phyloP scores from a whole-genome alignment of 30 jellyfish, hydroid and myxozoan species.

The Catostylus mosaicus region DNA sequence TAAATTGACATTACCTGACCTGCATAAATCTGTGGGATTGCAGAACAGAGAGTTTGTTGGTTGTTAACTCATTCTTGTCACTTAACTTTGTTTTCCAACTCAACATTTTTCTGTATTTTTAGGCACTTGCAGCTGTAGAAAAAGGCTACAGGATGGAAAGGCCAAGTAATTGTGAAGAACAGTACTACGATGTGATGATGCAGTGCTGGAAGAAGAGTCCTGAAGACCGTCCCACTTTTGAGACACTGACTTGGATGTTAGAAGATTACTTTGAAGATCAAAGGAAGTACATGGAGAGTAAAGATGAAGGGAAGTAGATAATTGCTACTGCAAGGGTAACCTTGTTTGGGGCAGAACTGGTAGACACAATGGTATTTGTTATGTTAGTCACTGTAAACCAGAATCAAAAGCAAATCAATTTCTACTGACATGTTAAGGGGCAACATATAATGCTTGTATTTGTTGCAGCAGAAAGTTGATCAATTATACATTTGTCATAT shows the following conservation, averaged over 20 bases:
- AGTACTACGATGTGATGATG: conserved; percentile 80
- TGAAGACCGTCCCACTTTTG: conserved; percentile 98
- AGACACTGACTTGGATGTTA: conserved; percentile 94
- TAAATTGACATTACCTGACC: too few relatives aligned
- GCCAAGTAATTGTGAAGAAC: conserved; percentile 78
- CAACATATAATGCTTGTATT: too few relatives aligned
- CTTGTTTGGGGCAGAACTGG: background rate
- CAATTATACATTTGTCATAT: too few relatives aligned
- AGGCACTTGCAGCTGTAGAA: conserved; percentile 94
- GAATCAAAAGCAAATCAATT: too few relatives aligned
- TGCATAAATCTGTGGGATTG: too few relatives aligned
- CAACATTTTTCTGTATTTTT: background rate
- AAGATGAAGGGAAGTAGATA: background rate
- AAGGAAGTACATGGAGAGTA: conserved; percentile 53
- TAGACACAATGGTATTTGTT: background rate
- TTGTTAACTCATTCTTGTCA: too few relatives aligned
- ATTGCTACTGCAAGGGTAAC: background rate
- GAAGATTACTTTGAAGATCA: conserved; percentile 96
- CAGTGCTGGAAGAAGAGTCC: conserved; percentile 92
- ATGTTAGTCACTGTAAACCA: background rate
- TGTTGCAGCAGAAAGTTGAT: too few relatives aligned
- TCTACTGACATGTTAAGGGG: too few relatives aligned
- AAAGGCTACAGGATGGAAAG: conserved; percentile 91
- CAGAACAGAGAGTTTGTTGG: too few relatives aligned
- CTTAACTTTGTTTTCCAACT: too few relatives aligned